Conservation (phyloP, 2,888 invertebrate genomes). For the Folsomia manolachei region DNA sequence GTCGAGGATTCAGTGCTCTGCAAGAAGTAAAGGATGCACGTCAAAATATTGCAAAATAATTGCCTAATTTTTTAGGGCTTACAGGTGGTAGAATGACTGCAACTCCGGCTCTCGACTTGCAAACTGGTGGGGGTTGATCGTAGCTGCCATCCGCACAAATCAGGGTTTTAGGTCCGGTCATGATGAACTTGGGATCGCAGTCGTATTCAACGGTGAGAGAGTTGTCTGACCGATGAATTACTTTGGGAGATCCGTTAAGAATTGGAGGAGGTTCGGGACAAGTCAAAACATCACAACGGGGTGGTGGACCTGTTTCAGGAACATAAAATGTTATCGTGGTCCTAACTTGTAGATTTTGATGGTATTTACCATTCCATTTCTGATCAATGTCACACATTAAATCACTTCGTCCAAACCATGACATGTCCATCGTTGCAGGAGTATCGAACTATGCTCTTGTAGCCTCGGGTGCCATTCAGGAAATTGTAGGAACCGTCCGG, state of each 20-base stretch:
- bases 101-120: constrained; percentile 53
- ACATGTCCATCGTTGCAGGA: constrained; percentile 77
- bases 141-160: constrained; percentile 76
- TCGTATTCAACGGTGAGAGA: constrained; percentile 71
- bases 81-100: neutral
- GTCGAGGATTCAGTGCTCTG: constrained; percentile 9
- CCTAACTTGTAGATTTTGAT: no score
- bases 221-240: constrained; percentile 52
- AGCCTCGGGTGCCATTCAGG: constrained; percentile 81
- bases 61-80: neutral
- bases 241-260: constrained; percentile 58
- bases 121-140: constrained; percentile 72
- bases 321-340: no score
- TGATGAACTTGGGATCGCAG: constrained; percentile 67
- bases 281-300: constrained; percentile 54
- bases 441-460: constrained; percentile 81
- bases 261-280: constrained; percentile 69
- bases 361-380: constrained; percentile 68
- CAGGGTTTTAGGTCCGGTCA: constrained; percentile 67
- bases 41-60: no score
- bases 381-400: constrained; percentile 88
- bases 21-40: no score
- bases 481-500: constrained; percentile 75
- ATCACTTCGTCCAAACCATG: constrained; percentile 75
- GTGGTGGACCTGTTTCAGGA: no score